Base-by-base conservation (phyloP, 1,140 invertebrate genomes). In the Nymphalis io region DNA sequence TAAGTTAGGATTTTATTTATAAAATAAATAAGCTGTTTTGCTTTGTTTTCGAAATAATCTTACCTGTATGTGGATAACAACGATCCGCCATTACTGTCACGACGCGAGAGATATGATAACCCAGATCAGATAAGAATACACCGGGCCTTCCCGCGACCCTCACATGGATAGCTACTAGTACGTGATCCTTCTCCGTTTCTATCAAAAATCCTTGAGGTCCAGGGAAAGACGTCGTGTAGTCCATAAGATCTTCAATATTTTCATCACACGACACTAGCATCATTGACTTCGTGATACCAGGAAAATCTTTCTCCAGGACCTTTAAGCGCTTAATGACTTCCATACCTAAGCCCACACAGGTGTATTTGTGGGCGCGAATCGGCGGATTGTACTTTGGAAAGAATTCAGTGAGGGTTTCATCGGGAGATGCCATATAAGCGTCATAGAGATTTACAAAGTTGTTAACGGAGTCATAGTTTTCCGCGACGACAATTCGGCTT, bases 191-290 rank as follows among this genome's bases (percentile, higher is more conserved):
- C 80, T 97, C 96, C 0, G 95, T 93, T 74, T 94, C 94, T 48
- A 94, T 94, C 48, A 94, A 88, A 38, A 94, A 94, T 2, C 94
- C 93, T 75, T 95, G 94, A 16, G 94, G 91, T 48, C 86, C 87
- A 53, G 92, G 91, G 58, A 88, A 92, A 15, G 94, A 93, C 21
- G 93, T 94, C 0, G 95, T 93, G 72, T 96, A 96, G 58, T 93
- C 93, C 27, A 92, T 82, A 57, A 95, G 89, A 64, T 95, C 93
- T 66, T 94, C 94, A 63, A 97, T 95, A 71, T 95, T 95, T 90
- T 98, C 97, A 88, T 98, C 97, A 79, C 97, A 98, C 5, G 97
- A 98, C 46, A 96, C 96, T 75, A 98, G 91, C 89, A 95, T 97
- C 80, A 96, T 93, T 71, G 94, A 93, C 70, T 94, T 93, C 8